These are phyloP conservation scores for Octomys mimax DNA, from an alignment of 2,797 vertebrate species.

Conservation along the genomic window DNA sequence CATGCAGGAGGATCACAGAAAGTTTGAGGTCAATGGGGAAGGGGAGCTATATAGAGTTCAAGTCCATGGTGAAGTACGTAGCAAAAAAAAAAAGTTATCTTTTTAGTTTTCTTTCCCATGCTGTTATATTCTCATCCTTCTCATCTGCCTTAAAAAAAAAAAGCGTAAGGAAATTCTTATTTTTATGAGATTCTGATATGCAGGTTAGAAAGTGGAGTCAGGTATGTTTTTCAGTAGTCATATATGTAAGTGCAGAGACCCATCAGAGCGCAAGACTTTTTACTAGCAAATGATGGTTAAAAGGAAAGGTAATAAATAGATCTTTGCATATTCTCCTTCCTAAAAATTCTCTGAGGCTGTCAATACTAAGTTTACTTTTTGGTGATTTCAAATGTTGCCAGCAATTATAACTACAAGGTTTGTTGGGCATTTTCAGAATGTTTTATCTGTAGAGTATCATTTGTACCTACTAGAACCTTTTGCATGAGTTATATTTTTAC, in stretches of 20 bases:
- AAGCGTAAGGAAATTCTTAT: neutral
- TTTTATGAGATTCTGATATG: constrained; percentile 34
- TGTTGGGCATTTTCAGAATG: constrained; percentile 27
- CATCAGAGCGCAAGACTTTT: constrained; percentile 2
- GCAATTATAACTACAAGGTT: constrained; percentile 44
- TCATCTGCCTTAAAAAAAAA: neutral
- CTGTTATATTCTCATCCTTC: constrained; percentile 5
- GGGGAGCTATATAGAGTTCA: neutral
- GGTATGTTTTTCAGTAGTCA: constrained; percentile 19
- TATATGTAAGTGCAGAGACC: constrained; percentile 3
- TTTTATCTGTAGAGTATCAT: constrained; percentile 55
- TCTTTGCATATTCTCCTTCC: constrained; percentile 35
- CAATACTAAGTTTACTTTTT: constrained; percentile 43
- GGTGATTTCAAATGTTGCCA: constrained; percentile 19
- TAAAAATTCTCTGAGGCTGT: constrained; percentile 49
- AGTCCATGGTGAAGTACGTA: neutral
- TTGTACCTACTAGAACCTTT: constrained; percentile 31
- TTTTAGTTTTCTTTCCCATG: constrained; percentile 9
- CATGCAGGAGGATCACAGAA: neutral
- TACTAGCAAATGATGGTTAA: neutral
- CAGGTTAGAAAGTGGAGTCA: constrained; percentile 55
- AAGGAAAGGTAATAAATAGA: constrained; percentile 34
- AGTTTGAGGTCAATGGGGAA: neutral
- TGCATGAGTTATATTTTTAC: constrained; percentile 54
- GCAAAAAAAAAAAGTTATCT: neutral